A percentile compares a stretch with the other conserved stretches of the same genome.
These are phyloP conservation scores for Sebastes diaconus DNA, from an alignment of 2,797 vertebrate genomes.

Conservation along the genomic window DNA sequence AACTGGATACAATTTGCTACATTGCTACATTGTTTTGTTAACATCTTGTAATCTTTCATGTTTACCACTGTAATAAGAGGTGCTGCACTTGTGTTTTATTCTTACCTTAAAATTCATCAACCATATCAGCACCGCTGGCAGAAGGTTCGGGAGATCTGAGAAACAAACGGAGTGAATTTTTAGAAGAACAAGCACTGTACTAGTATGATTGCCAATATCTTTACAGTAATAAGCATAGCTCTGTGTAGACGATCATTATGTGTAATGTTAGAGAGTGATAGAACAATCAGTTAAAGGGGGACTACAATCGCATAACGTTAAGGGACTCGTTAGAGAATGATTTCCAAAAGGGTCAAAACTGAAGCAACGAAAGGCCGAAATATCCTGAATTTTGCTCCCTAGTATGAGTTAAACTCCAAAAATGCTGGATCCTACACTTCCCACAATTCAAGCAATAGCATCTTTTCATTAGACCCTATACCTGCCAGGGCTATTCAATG, in stretches of 20 bases:
- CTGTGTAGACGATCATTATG: background rate
- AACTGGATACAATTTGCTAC: background rate
- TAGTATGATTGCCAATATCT: background rate
- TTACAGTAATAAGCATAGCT: background rate
- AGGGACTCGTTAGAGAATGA: background rate
- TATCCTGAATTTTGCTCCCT: background rate
- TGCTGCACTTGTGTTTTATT: background rate
- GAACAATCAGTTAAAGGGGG: background rate
- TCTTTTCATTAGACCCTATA: background rate
- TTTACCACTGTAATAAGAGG: background rate
- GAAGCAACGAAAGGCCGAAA: background rate
- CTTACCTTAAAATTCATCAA: slow-evolving; percentile 57
- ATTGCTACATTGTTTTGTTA: background rate
- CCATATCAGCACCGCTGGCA: slow-evolving; percentile 44
- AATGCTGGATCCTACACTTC: background rate
- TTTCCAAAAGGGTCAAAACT: background rate
- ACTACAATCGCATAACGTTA: background rate
- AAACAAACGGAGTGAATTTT: background rate
- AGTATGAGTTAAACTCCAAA: background rate
- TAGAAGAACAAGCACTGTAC: background rate
- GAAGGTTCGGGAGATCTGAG: slow-evolving; percentile 49
- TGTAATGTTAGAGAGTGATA: background rate
- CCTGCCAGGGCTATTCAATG: too few species aligned
- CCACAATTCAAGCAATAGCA: background rate
- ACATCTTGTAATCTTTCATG: background rate